A percentile compares a stretch with the other conserved stretches of the same genome.
phyloP scores from a whole-genome alignment of 2,113 vertebrate genomes.

The Chroicocephalus ridibundus region DNA sequence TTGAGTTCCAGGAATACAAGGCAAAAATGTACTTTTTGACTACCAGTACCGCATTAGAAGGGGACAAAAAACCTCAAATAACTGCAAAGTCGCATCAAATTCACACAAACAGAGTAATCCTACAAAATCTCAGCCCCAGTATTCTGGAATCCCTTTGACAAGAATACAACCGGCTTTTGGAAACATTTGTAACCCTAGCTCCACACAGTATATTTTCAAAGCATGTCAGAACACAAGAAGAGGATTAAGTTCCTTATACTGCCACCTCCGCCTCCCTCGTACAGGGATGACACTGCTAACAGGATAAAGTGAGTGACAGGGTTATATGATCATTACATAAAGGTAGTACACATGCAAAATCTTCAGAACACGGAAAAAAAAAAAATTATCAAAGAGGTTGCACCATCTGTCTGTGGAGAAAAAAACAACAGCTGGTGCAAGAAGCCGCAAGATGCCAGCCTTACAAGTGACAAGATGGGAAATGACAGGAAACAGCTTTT shows the following conservation, averaged over 20 bases:
- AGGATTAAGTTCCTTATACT: conserved; percentile 16
- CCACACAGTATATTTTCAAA: neutral
- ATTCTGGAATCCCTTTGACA: neutral
- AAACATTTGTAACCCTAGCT: neutral
- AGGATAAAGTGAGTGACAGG: conserved; percentile 50
- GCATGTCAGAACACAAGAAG: conserved; percentile 20
- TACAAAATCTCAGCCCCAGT: neutral
- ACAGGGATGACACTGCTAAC: conserved; percentile 35
- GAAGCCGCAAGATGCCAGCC: conserved; percentile 89
- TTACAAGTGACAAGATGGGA: conserved; percentile 93
- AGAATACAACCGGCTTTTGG: neutral
- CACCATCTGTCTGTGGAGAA: conserved; percentile 89
- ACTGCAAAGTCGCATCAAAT: neutral
- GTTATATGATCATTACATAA: conserved; percentile 56
- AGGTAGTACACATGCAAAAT: conserved; percentile 63
- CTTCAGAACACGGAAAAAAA: conserved; percentile 49
- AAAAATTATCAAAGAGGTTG: conserved; percentile 77
- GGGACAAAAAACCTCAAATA: neutral
- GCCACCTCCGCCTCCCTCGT: neutral
- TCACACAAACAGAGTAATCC: neutral
- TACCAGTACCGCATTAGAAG: neutral
- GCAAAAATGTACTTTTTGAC: neutral
- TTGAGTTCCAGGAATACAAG: neutral
- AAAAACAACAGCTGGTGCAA: conserved; percentile 88
- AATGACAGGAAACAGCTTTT: conserved; percentile 98